Evolutionary conservation across 1,140 invertebrate genomes (phyloP), one percentile per base, ranked within the genome.

Genomic region (Zaprionus ornatus): DNA sequence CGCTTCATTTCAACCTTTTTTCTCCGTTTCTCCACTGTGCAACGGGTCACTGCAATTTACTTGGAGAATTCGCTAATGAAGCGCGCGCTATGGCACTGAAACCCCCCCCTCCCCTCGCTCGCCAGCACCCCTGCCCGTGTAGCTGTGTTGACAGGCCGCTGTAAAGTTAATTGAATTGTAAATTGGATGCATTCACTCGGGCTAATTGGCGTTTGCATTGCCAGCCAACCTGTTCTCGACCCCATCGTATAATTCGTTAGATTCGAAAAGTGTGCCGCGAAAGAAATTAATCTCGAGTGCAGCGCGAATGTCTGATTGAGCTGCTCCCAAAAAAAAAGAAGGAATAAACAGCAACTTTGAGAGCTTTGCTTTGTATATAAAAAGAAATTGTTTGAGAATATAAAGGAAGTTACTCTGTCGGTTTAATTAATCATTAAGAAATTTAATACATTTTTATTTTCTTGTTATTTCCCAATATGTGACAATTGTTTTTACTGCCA

Each of bases 111-210:
- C 12, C 37, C 37, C 37, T 15, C 15, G 12, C 1, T 4, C n/a
- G 1, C 37, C n/a, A 6, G 6, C n/a, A n/a, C 40, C 40, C 5
- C 7, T 9, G 7, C 40, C 25, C 56, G 35, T 62, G 62, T 42
- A 75, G 69, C 62, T 74, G 77, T 86, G 84, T 77, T 88, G 83
- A 86, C 80, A 86, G 83, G 77, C 71, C 37, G 72, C 69, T 87
- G 70, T 81, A 80, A 88, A 87, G 77, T 87, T 87, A 87, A 87
- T 87, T 87, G 83, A 87, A 87, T 84, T 88, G 80, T 88, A 83
- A 88, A 87, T 88, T 88, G 84, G 74, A 68, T 63, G 74, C 55
- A 86, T 72, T 76, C 76, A 67, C 55, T 59, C 68, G 64, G 57
- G 80, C 84, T 87, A 88, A 87, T 87, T 87, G 83, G 66, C 70